Evolutionary conservation across 1,140 invertebrate species (phyloP).

Genomic region (Drosophila auraria): DNA sequence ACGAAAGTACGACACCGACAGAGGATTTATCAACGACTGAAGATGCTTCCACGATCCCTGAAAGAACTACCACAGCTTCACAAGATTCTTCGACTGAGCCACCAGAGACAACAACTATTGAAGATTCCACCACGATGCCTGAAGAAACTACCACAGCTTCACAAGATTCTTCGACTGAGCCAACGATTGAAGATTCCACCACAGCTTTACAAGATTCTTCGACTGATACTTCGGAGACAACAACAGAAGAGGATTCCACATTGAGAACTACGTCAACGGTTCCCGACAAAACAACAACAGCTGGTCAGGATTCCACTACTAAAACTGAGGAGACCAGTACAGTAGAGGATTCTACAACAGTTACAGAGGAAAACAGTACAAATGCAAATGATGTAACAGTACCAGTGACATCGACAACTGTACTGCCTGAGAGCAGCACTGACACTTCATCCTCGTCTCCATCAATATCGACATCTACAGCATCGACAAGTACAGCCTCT

Average conservation of each 20-base stretch:
- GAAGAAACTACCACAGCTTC: background rate
- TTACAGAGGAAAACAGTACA: background rate
- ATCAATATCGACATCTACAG: too few relatives aligned
- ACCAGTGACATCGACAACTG: slow-evolving; percentile 1
- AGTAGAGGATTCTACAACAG: background rate
- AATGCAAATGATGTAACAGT: background rate
- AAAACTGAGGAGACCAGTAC: background rate
- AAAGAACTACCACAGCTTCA: background rate
- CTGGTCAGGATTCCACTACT: background rate
- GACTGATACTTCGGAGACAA: background rate
- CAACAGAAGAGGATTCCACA: background rate
- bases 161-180: background rate
- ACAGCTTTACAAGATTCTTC: background rate
- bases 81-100: background rate
- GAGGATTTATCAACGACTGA: background rate
- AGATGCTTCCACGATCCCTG: background rate
- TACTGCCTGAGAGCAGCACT: background rate
- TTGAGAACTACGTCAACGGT: background rate
- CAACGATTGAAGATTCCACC: background rate
- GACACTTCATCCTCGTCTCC: background rate
- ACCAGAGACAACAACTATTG: background rate
- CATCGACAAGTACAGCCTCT: slow-evolving; percentile 3
- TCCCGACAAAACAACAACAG: slow-evolving; percentile 3
- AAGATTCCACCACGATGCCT: background rate
- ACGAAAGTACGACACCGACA: background rate